phyloP scores from a whole-genome alignment of 1,140 invertebrate genomes.

The Proctacanthus coquilletti region DNA sequence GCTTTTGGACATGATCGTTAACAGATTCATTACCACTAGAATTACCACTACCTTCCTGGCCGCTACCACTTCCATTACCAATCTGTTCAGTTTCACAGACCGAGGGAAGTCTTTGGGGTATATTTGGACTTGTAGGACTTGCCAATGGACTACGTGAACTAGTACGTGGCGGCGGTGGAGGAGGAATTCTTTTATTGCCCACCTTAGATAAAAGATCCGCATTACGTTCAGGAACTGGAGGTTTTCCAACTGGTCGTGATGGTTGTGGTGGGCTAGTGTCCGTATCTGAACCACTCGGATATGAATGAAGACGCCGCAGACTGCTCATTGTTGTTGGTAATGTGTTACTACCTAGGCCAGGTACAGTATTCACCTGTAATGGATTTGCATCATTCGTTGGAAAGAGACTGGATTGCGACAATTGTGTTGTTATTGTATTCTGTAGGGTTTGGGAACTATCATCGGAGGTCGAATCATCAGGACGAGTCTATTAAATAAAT shows the following conservation, averaged over 20 bases:
- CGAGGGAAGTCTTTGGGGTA: conserved; percentile 36
- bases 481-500: conserved; percentile 14
- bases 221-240: conserved; percentile 62
- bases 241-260: conserved; percentile 38
- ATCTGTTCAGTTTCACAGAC: conserved; percentile 5
- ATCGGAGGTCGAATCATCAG: conserved; percentile 29
- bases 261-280: conserved; percentile 50
- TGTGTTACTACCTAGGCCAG: no score
- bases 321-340: conserved; percentile 29
- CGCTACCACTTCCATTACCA: conserved; percentile 6
- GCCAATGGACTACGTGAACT: conserved; percentile 65
- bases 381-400: conserved; percentile 13
- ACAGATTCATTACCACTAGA: conserved; percentile 46
- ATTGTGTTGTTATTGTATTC: conserved; percentile 29
- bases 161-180: conserved; percentile 69
- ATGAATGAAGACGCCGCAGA: conserved; percentile 53
- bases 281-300: conserved; percentile 56
- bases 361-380: background rate
- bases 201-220: conserved; percentile 48
- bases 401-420: conserved; percentile 26
- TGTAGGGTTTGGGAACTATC: conserved; percentile 28
- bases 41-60: conserved; percentile 14
- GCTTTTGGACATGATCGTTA: conserved; percentile 43
- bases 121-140: conserved; percentile 53
- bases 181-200: conserved; percentile 56